These are phyloP conservation scores for Eurois occulta DNA, from an alignment of 2,888 invertebrate species.

Conservation along the genomic window DNA sequence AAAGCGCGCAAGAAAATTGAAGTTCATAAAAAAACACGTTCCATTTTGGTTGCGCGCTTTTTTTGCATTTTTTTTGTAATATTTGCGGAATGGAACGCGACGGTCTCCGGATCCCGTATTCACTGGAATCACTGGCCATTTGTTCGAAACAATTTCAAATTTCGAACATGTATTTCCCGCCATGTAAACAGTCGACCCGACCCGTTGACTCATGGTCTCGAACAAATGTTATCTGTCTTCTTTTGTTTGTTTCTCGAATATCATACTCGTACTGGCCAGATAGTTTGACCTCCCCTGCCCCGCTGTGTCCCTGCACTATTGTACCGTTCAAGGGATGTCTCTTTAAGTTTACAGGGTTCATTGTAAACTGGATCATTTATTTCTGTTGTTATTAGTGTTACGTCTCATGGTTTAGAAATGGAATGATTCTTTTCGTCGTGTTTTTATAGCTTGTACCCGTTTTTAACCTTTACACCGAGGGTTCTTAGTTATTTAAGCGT, in stretches of 20 bases:
- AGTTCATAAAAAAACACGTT: conserved; percentile 48
- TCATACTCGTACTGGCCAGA: conserved; percentile 76
- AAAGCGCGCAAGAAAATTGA: conserved; percentile 30
- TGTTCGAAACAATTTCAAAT: conserved; percentile 67
- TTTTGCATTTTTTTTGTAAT: conserved; percentile 23
- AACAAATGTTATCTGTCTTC: conserved; percentile 89
- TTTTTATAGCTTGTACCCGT: conserved; percentile 61
- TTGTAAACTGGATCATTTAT: conserved; percentile 73
- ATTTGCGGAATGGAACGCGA: conserved; percentile 37
- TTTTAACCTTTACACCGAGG: conserved; percentile 48
- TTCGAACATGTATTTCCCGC: conserved; percentile 76
- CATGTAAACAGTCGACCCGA: conserved; percentile 75
- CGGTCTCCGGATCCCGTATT: conserved; percentile 40
- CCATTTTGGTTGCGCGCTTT: conserved; percentile 25
- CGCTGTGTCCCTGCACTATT: conserved; percentile 42
- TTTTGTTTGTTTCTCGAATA: conserved; percentile 89
- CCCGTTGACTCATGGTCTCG: conserved; percentile 86
- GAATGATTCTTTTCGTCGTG: conserved; percentile 71
- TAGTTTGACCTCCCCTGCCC: conserved; percentile 66
- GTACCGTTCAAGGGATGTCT: conserved; percentile 47
- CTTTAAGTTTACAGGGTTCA: conserved; percentile 67
- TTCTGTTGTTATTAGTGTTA: conserved; percentile 76
- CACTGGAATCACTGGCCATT: conserved; percentile 56
- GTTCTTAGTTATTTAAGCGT: conserved; percentile 34
- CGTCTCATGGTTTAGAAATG: conserved; percentile 74